Percentiles rank a stretch among this genome's conserved stretches.
These are phyloP conservation scores for Panopea generosa DNA, from an alignment of 2,888 invertebrate species.

Conservation along the genomic window DNA sequence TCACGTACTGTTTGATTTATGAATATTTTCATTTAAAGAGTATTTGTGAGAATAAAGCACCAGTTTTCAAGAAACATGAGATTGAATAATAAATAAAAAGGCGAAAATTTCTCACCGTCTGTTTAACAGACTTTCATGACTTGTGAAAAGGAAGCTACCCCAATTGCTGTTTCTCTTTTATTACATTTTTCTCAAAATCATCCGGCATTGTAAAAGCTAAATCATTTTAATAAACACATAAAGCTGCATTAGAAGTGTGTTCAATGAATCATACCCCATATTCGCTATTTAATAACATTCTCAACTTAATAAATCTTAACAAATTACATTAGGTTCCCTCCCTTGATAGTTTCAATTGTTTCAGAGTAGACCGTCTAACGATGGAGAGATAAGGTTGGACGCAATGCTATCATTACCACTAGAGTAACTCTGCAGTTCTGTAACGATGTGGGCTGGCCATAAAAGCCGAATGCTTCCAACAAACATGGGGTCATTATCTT, in stretches of 20 bases:
- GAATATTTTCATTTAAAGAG: no score
- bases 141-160: no score
- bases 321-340: constrained; percentile 43
- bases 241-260: constrained; percentile 33
- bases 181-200: constrained; percentile 6
- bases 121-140: no score
- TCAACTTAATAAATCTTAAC: constrained; percentile 44
- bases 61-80: no score
- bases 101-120: no score
- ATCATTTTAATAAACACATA: constrained; percentile 21
- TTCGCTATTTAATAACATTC: constrained; percentile 34
- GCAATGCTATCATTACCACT: not conserved
- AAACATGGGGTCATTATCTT: no score
- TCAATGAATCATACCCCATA: constrained; percentile 51
- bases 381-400: constrained; percentile 15
- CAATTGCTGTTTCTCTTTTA: constrained; percentile 4
- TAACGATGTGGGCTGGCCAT: no score
- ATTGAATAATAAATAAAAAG: no score
- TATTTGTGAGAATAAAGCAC: no score
- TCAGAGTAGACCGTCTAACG: constrained; percentile 11
- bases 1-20: no score
- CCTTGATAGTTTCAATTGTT: constrained; percentile 23
- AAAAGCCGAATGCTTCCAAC: no score
- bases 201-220: constrained; percentile 3
- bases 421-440: not conserved